Evolutionary conservation across 92 coral and sea anemone species (phyloP).

Genomic region (Porites rus): DNA sequence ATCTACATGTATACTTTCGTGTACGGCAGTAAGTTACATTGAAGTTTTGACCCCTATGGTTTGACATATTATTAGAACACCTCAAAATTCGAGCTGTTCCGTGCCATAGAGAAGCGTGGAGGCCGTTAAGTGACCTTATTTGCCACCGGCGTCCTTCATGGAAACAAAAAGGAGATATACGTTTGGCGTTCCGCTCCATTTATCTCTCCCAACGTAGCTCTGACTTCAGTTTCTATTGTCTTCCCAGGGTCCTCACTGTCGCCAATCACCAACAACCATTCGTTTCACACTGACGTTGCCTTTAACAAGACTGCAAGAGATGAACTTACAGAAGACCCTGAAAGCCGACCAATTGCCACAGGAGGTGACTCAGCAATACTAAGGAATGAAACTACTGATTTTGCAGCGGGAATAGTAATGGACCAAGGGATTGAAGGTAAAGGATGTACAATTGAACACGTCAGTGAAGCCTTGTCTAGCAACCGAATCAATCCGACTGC

Average conservation of each 20-base stretch:
- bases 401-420: not conserved
- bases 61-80: too few relatives aligned
- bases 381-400: not conserved
- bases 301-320: not conserved
- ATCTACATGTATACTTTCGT: too few relatives aligned
- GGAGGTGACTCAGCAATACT: not conserved
- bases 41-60: too few relatives aligned
- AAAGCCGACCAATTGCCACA: not conserved
- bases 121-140: too few relatives aligned
- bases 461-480: not conserved
- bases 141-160: too few relatives aligned
- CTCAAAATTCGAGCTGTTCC: too few relatives aligned
- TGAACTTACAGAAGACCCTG: not conserved
- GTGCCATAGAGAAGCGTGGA: too few relatives aligned
- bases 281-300: not conserved
- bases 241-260: conserved; percentile 30
- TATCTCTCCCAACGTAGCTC: too few relatives aligned
- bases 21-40: too few relatives aligned
- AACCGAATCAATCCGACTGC: not conserved
- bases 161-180: too few relatives aligned
- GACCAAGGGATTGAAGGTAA: not conserved
- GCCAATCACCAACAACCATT: not conserved
- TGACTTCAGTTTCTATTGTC: not conserved
- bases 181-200: too few relatives aligned
- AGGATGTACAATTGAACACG: not conserved